Conservation (phyloP, 2,113 vertebrate genomes). For the Leucopsar rothschildi region DNA sequence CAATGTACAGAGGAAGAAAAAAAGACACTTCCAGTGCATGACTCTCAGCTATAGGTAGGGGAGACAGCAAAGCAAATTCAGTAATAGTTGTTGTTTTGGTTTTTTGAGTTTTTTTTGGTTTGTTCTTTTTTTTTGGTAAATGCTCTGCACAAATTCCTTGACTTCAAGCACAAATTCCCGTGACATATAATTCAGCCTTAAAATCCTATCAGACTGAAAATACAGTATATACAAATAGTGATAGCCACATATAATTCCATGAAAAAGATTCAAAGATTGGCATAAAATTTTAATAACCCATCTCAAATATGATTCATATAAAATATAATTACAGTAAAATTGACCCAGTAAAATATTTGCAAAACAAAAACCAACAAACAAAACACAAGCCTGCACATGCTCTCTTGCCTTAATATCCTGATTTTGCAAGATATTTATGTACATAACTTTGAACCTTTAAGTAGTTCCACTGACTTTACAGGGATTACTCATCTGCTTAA, state of each 20-base stretch:
- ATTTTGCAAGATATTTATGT: conserved; percentile 4
- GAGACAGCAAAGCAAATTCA: conserved; percentile 3
- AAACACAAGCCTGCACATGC: background rate
- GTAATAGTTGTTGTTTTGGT: background rate
- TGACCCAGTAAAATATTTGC: background rate
- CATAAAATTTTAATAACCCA: background rate
- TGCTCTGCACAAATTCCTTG: background rate
- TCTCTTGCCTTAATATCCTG: background rate
- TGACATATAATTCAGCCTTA: background rate
- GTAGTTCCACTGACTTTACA: conserved; percentile 34
- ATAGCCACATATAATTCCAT: background rate
- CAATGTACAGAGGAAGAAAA: background rate
- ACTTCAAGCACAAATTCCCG: background rate
- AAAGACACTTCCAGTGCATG: background rate
- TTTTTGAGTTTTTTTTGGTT: background rate
- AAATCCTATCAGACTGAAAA: background rate
- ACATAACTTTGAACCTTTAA: conserved; percentile 17
- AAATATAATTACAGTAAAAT: background rate
- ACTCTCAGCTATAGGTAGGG: background rate
- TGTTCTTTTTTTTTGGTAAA: background rate
- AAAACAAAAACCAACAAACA: background rate
- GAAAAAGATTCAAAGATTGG: background rate
- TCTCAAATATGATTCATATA: background rate
- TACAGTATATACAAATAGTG: background rate
- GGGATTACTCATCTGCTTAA: conserved; percentile 32